Percentiles rank a stretch among this genome's conserved stretches.
Evolutionary conservation across 2,797 vertebrate species (phyloP).

Genomic region (Pangasius djambal): DNA sequence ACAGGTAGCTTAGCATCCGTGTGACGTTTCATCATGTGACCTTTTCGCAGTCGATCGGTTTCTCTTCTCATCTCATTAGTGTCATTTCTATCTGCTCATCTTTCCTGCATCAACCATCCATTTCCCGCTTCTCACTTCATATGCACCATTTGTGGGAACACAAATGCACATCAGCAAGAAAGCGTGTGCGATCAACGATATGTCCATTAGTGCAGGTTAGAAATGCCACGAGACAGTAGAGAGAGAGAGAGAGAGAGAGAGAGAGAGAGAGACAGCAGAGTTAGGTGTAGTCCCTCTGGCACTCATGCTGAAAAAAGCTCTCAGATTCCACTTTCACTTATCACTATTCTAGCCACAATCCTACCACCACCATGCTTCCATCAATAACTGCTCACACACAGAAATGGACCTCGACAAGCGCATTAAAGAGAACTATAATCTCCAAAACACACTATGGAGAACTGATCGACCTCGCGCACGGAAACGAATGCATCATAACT

Average conservation of each 20-base stretch:
- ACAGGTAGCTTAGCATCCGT: not conserved
- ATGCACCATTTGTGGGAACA: not conserved
- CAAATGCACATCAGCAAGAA: not conserved
- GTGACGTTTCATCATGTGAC: not conserved
- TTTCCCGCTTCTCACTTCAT: not conserved
- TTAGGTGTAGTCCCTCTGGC: not conserved
- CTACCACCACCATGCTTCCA: not conserved
- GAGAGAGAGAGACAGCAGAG: not conserved
- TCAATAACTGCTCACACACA: not conserved
- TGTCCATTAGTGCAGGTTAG: not conserved
- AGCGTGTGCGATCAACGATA: not conserved
- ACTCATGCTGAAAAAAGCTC: not conserved
- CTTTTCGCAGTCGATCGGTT: not conserved
- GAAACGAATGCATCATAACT: no score
- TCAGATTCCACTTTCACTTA: not conserved
- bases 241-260: not conserved
- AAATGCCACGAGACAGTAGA: not conserved
- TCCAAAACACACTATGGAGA: no score
- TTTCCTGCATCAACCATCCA: not conserved
- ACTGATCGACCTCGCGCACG: no score
- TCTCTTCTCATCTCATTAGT: not conserved
- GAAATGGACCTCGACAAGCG: not conserved
- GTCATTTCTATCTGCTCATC: not conserved
- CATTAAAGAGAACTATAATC: not conserved
- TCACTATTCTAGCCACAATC: not conserved